Conservation (phyloP, 2,797 vertebrate genomes). For the Leucoraja ocellata region DNA sequence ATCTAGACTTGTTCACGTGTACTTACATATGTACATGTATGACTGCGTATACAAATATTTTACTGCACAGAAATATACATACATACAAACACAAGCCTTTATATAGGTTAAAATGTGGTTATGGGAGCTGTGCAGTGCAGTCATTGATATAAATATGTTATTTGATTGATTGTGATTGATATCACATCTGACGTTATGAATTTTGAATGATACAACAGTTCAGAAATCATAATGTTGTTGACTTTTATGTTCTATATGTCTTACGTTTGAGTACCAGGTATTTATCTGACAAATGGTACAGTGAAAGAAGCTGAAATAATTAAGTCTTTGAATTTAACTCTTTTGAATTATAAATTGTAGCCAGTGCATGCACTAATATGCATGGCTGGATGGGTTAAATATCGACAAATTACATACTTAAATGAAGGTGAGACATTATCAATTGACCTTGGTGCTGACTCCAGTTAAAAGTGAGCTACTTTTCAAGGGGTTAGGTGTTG, state of each 20-base stretch:
- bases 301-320: conserved; percentile 30
- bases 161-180: conserved; percentile 34
- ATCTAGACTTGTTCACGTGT: not conserved
- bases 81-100: not conserved
- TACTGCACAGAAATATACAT: not conserved
- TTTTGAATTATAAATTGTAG: conserved; percentile 34
- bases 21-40: not conserved
- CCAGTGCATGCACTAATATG: not conserved
- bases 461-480: conserved; percentile 1
- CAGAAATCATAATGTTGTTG: conserved; percentile 39
- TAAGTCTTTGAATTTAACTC: conserved; percentile 9
- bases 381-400: conserved; percentile 30
- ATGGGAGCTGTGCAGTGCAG: not conserved
- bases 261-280: not conserved
- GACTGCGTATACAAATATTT: conserved; percentile 27
- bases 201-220: conserved; percentile 37
- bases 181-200: conserved; percentile 36
- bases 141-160: conserved; percentile 34
- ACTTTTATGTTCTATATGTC: conserved; percentile 20
- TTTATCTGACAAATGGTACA: conserved; percentile 23
- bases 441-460: conserved; percentile 37
- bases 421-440: conserved; percentile 33
- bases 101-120: not conserved
- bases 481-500: conserved; percentile 32
- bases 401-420: conserved; percentile 31